Evolutionary conservation across 2,888 invertebrate genomes (phyloP).

Genomic region (Mongoloraphidia duomilia): DNA sequence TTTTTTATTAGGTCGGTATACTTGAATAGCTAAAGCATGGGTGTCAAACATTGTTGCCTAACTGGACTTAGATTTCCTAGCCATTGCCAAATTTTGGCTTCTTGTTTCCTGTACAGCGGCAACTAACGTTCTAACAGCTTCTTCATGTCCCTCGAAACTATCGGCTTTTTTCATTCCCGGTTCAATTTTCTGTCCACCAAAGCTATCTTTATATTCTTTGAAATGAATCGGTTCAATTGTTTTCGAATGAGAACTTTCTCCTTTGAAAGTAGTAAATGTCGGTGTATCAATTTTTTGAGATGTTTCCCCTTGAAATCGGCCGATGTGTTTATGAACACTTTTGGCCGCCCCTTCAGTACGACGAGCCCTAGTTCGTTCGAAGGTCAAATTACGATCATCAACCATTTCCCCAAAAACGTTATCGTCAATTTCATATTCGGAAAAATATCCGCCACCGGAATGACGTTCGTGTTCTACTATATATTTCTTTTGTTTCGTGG

Average conservation of each 20-base stretch:
- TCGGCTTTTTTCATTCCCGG: slow-evolving; percentile 39
- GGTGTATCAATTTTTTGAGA: background rate
- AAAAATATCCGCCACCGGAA: slow-evolving; percentile 3
- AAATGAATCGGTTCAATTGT: background rate
- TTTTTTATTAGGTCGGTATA: no score
- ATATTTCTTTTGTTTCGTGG: background rate
- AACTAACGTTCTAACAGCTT: slow-evolving; percentile 48
- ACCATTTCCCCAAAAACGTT: no score
- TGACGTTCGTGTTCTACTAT: background rate
- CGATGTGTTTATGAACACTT: no score
- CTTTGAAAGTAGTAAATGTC: slow-evolving; percentile 1
- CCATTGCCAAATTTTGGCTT: slow-evolving; percentile 28
- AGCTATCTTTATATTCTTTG: background rate
- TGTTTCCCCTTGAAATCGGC: background rate
- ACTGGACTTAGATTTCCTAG: slow-evolving; percentile 2
- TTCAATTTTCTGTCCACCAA: background rate
- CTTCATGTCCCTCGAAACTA: slow-evolving; percentile 55
- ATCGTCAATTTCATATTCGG: slow-evolving; percentile 4
- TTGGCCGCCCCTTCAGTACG: no score
- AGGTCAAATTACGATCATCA: no score
- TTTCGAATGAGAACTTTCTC: slow-evolving; percentile 5
- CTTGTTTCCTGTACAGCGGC: slow-evolving; percentile 51
- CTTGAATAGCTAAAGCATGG: no score
- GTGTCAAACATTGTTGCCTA: no score
- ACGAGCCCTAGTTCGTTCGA: background rate